These are phyloP conservation scores for Psettodes erumei DNA, from an alignment of 2,113 vertebrate genomes.

Conservation along the genomic window DNA sequence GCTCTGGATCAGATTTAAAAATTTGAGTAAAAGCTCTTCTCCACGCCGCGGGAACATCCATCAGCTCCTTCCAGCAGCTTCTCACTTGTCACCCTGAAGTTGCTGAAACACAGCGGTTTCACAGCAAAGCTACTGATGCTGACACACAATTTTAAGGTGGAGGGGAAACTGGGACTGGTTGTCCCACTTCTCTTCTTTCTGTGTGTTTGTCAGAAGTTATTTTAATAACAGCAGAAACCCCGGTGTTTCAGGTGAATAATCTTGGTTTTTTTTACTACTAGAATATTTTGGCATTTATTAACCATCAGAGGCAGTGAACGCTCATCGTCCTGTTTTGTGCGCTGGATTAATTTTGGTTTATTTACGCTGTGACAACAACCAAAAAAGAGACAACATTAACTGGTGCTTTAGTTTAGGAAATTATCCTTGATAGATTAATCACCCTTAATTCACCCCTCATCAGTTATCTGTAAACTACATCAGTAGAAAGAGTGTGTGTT, in stretches of 20 bases:
- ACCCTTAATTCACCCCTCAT: conserved; percentile 9
- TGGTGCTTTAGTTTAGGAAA: conserved; percentile 1
- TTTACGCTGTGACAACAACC: too few relatives aligned
- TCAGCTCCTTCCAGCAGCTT: conserved; percentile 23
- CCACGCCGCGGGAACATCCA: conserved; percentile 24
- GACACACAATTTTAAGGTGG: conserved; percentile 36
- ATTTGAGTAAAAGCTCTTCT: conserved; percentile 11
- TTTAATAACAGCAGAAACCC: background rate
- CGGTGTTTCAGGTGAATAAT: background rate
- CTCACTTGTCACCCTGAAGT: conserved; percentile 19
- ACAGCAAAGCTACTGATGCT: conserved; percentile 34
- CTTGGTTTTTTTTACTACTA: background rate
- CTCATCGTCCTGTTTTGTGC: too few relatives aligned
- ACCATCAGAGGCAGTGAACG: background rate
- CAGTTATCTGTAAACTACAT: background rate
- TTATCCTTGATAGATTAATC: background rate
- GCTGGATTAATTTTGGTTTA: too few relatives aligned
- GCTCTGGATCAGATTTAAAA: background rate
- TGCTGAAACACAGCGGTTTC: conserved; percentile 13
- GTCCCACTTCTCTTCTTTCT: conserved; percentile 26
- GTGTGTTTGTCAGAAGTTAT: background rate
- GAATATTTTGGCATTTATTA: conserved; percentile 2
- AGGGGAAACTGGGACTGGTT: conserved; percentile 24
- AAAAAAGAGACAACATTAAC: too few relatives aligned
- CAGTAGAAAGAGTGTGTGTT: conserved; percentile 7